phyloP scores from a whole-genome alignment of 2,888 invertebrate genomes.

The Xanthia togata region DNA sequence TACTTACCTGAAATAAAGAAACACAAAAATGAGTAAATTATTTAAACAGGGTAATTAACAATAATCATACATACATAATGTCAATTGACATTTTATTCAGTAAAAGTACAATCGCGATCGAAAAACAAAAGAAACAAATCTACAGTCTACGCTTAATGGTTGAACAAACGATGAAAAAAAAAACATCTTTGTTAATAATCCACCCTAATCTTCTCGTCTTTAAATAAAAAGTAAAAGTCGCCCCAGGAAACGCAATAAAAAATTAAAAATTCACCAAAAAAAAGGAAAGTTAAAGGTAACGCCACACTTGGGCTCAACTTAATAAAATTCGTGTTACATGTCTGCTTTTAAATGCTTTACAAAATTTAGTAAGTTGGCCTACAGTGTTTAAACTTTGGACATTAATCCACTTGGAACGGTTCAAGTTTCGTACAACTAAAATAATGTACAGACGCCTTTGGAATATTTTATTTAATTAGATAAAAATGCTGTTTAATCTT shows the following conservation, averaged over 20 bases:
- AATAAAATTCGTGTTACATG: slow-evolving; percentile 68
- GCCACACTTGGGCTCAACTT: slow-evolving; percentile 60
- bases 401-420: slow-evolving; percentile 74
- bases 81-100: neutral
- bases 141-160: neutral
- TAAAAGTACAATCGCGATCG: slow-evolving; percentile 9
- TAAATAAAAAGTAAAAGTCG: slow-evolving; percentile 54
- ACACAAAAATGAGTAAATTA: slow-evolving; percentile 5
- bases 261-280: slow-evolving; percentile 60
- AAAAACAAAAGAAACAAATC: slow-evolving; percentile 3
- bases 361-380: slow-evolving; percentile 65
- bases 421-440: slow-evolving; percentile 72
- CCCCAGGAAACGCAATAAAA: slow-evolving; percentile 52
- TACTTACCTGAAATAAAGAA: slow-evolving; percentile 69
- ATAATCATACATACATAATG: neutral
- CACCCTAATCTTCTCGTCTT: slow-evolving; percentile 42
- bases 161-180: slow-evolving; percentile 12
- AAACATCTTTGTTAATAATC: slow-evolving; percentile 19
- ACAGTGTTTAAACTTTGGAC: slow-evolving; percentile 68
- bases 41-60: neutral
- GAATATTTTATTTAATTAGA: slow-evolving; percentile 62
- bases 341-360: slow-evolving; percentile 67
- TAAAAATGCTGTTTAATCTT: slow-evolving; percentile 47
- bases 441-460: slow-evolving; percentile 68
- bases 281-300: slow-evolving; percentile 58